A percentile compares a stretch with the other conserved stretches of the same genome.
These are phyloP conservation scores for Brachyalestes nurse DNA, from an alignment of 2,797 vertebrate species.

Conservation along the genomic window DNA sequence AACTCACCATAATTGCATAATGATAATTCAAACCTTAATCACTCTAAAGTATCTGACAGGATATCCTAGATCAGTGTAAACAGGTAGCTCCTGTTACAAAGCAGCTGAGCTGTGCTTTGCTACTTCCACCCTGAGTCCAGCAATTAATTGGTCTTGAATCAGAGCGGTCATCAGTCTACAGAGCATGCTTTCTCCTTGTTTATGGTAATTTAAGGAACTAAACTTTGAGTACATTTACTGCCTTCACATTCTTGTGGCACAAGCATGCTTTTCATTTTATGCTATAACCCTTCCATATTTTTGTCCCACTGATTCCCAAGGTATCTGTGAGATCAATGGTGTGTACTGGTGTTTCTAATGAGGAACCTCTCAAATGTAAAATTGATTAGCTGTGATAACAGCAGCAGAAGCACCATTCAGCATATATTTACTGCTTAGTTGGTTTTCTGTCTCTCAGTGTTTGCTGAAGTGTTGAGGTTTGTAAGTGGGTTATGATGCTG, in stretches of 20 bases:
- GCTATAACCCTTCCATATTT: conserved; percentile 48
- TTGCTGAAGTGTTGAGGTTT: conserved; percentile 48
- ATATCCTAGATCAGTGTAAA: not conserved
- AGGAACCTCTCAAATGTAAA: conserved; percentile 61
- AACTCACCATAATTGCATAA: not conserved
- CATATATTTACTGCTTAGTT: conserved; percentile 67
- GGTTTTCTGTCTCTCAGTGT: conserved; percentile 48
- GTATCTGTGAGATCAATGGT: conserved; percentile 62
- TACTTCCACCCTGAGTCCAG: too few relatives aligned
- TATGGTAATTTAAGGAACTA: too few relatives aligned
- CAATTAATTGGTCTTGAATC: not conserved
- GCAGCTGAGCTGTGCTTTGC: not conserved
- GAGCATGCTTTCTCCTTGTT: too few relatives aligned
- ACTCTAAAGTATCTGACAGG: not conserved
- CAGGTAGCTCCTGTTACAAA: not conserved
- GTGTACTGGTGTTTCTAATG: conserved; percentile 45
- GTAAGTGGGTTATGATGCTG: conserved; percentile 44
- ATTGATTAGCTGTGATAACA: conserved; percentile 67
- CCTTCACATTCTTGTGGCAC: conserved; percentile 42
- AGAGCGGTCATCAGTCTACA: conserved; percentile 11
- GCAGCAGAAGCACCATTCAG: conserved; percentile 63
- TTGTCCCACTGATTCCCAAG: conserved; percentile 34
- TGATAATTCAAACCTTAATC: not conserved
- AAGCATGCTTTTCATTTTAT: conserved; percentile 51
- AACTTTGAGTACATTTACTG: not conserved